Conservation (phyloP, 2,888 invertebrate genomes). For the Drosophila merina region DNA sequence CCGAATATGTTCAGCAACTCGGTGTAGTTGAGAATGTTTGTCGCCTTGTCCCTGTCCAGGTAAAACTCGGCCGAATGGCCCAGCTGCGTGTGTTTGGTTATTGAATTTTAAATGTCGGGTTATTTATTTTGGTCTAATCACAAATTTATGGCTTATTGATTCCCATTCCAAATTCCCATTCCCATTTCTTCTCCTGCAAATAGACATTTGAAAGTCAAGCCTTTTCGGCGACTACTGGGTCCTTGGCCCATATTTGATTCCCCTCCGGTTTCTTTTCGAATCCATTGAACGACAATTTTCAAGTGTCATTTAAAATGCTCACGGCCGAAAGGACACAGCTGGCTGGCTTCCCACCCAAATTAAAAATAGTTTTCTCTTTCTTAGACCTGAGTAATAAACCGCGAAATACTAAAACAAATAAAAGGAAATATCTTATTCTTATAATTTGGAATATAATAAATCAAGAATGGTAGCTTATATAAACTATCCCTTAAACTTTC, state of each 20-base stretch:
- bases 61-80: slow-evolving; percentile 93
- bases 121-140: slow-evolving; percentile 42
- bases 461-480: too few relatives aligned
- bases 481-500: too few relatives aligned
- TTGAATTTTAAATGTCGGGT: slow-evolving; percentile 52
- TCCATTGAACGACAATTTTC: slow-evolving; percentile 15
- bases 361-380: background rate
- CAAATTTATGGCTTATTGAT: slow-evolving; percentile 62
- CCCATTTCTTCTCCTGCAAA: slow-evolving; percentile 1
- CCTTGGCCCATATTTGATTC: slow-evolving; percentile 56
- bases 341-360: slow-evolving; percentile 9
- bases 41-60: slow-evolving; percentile 85
- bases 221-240: slow-evolving; percentile 23
- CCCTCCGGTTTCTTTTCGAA: background rate
- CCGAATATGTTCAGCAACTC: slow-evolving; percentile 89
- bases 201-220: slow-evolving; percentile 65
- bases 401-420: background rate
- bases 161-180: slow-evolving; percentile 43
- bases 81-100: slow-evolving; percentile 85
- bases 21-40: slow-evolving; percentile 88
- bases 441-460: too few relatives aligned
- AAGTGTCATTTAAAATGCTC: slow-evolving; percentile 14
- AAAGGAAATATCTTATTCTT: too few relatives aligned
- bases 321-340: background rate
- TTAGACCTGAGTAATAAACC: background rate